A percentile compares a stretch with the other conserved stretches of the same genome.
Conservation (phyloP, 2,113 vertebrate species). For the Entelurus aequoreus region DNA sequence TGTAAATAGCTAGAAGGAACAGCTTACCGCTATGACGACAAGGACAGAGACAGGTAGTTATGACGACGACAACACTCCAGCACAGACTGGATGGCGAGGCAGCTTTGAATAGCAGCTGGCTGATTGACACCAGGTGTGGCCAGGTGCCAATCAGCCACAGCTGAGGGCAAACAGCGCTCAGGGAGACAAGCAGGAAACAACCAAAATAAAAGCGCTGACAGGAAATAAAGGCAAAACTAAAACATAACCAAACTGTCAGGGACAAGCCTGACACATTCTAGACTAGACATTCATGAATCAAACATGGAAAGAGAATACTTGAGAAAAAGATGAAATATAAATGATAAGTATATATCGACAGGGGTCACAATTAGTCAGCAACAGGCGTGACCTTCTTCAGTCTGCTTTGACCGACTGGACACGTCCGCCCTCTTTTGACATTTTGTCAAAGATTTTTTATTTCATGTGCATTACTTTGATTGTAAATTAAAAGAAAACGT, state of each 20-base stretch:
- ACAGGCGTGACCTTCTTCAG: conserved; percentile 30
- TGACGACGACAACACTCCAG: no score
- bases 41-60: no score
- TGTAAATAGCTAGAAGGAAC: no score
- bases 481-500: not conserved
- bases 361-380: conserved; percentile 28
- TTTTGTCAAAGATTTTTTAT: not conserved
- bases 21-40: no score
- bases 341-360: conserved; percentile 18
- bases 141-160: no score
- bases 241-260: not conserved
- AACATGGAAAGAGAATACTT: conserved; percentile 54
- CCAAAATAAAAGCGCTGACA: no score
- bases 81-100: no score
- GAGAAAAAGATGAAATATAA: conserved; percentile 41
- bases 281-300: conserved; percentile 43
- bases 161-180: no score
- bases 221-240: no score
- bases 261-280: not conserved
- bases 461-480: not conserved
- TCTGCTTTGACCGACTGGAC: conserved; percentile 22
- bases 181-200: no score
- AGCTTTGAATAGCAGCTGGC: no score
- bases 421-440: not conserved
- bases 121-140: no score